phyloP scores from a whole-genome alignment of 2,888 invertebrate genomes.

The Agrotis clavis region DNA sequence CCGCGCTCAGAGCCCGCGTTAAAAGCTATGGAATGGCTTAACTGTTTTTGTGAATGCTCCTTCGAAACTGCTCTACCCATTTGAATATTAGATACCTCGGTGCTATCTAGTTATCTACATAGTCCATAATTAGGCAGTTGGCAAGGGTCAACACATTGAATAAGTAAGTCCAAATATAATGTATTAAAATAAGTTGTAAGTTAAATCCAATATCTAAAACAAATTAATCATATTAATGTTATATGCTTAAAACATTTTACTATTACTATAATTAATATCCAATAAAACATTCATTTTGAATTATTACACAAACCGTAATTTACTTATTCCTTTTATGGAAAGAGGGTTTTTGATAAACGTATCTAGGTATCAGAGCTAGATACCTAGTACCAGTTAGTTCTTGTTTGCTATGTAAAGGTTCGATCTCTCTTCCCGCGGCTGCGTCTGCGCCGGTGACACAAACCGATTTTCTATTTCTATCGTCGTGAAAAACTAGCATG shows the following conservation, averaged over 20 bases:
- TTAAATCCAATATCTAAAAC: conserved; percentile 8
- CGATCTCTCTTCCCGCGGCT: conserved; percentile 43
- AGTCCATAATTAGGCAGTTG: no score
- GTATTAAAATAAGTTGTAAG: conserved; percentile 4
- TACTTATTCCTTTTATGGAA: conserved; percentile 49
- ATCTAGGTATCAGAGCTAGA: conserved; percentile 37
- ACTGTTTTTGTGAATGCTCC: no score
- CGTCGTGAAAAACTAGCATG: conserved; percentile 51
- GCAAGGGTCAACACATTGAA: not conserved
- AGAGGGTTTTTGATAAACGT: conserved; percentile 39
- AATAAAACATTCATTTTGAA: conserved; percentile 24
- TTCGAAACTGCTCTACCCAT: no score
- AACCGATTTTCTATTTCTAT: conserved; percentile 63
- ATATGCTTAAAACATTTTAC: conserved; percentile 30
- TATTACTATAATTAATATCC: conserved; percentile 37
- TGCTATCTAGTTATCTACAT: no score
- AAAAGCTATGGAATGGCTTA: no score
- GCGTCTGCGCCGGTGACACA: conserved; percentile 31
- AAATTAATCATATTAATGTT: conserved; percentile 34
- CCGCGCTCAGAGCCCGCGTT: no score
- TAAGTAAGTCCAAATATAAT: conserved; percentile 16
- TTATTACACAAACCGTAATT: conserved; percentile 46
- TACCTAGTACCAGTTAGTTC: conserved; percentile 4
- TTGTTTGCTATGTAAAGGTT: conserved; percentile 16
- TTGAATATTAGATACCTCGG: no score